Evolutionary conservation across 2,797 vertebrate genomes (phyloP).

Genomic region (Astyanax mexicanus): DNA sequence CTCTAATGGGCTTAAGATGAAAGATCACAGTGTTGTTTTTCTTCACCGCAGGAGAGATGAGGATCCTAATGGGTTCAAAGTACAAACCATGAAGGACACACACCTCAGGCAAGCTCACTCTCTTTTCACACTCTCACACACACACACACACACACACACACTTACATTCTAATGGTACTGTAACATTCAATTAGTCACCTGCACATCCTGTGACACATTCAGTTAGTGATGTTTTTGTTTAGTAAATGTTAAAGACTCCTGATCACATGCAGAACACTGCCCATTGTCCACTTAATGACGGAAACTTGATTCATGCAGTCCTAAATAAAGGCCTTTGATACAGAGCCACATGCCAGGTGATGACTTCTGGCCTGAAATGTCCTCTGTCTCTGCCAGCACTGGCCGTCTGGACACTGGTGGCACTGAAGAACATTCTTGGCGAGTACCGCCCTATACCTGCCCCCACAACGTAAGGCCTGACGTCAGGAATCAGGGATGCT

Average conservation of each 20-base stretch:
- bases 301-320: background rate
- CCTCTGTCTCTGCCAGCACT: background rate
- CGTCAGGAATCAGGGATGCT: too few relatives aligned
- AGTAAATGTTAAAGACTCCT: too few relatives aligned
- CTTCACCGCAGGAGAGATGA: conserved; percentile 4
- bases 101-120: background rate
- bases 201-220: background rate
- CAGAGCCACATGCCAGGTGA: background rate
- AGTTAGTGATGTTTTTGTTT: background rate
- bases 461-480: background rate
- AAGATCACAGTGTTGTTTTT: conserved; percentile 33
- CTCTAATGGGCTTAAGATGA: background rate
- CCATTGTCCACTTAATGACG: background rate
- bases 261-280: background rate
- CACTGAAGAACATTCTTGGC: too few relatives aligned
- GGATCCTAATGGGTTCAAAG: conserved; percentile 52
- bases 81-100: conserved; percentile 33
- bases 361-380: background rate
- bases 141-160: background rate
- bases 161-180: background rate
- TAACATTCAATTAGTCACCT: background rate
- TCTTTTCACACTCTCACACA: conserved; percentile 2
- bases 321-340: background rate
- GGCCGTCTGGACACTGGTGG: background rate
- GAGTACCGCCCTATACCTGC: background rate